Conservation (phyloP, 2,797 vertebrate genomes). For the Picus viridis region DNA sequence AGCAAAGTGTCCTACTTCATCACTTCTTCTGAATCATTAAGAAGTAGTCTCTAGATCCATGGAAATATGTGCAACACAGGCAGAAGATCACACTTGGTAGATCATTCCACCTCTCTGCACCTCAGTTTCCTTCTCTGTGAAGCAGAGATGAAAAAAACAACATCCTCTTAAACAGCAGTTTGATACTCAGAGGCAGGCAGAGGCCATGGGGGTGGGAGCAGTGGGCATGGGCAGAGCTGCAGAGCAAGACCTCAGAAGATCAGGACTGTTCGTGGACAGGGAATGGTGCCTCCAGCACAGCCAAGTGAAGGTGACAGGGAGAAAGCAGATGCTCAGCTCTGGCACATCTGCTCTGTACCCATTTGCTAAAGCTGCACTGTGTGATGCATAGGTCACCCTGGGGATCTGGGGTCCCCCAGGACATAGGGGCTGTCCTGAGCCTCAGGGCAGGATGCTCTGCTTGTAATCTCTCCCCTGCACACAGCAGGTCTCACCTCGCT, state of each 20-base stretch:
- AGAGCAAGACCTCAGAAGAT: neutral
- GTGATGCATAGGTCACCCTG: rapidly evolving
- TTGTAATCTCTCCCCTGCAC: neutral
- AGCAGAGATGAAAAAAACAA: neutral
- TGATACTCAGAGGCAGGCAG: neutral
- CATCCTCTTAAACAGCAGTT: neutral
- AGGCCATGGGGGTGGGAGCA: neutral
- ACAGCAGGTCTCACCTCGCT: neutral
- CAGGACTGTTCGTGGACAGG: neutral
- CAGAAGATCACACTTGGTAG: neutral
- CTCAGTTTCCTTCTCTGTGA: neutral
- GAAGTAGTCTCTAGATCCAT: neutral
- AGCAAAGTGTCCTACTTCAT: neutral
- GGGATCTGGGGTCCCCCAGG: too few species aligned
- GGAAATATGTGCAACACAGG: neutral
- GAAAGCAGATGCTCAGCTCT: rapidly evolving
- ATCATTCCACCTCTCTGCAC: neutral
- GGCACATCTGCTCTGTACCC: neutral
- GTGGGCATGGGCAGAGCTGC: neutral
- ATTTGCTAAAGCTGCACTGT: neutral
- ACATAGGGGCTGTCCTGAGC: rapidly evolving
- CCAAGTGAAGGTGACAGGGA: neutral
- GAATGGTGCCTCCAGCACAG: neutral
- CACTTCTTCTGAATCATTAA: neutral
- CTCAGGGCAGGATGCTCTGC: neutral